Base-by-base conservation (phyloP, 2,888 invertebrate species). In the Odontocolon sp. region DNA sequence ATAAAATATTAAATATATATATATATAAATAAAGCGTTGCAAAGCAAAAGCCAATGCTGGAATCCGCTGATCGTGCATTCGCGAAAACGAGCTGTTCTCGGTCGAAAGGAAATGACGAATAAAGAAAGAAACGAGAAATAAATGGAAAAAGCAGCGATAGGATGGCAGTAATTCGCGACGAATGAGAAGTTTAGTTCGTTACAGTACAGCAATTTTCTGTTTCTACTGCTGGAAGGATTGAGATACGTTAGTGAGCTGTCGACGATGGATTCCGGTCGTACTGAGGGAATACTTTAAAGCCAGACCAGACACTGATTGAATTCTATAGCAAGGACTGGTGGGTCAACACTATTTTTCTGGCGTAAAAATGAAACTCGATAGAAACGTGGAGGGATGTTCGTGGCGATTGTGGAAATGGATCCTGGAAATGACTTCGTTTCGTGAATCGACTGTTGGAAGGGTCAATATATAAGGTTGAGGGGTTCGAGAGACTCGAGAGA, bases 221-320 rank as follows among this genome's bases (percentile, higher is more conserved):
- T 21, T 9, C 54, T 28, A 47, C 45, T 9, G 47, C 26, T 68
- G 38, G 16, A 38, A 21, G 36, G 6, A 54, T 42, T 52, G 42
- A 59, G 18, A 42, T 54, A n/a, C 26, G 42, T 52, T 59, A 11
- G 45, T 18, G 9, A 9, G 14, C 23, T 23, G n/a, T n/a, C n/a
- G n/a, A 52, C 36, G 26, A 40, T 40, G 61, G 36, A 66, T 71
- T 59, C 31, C 45, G n/a, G 52, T 66, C 21, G 66, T 57, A 45
- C 70, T n/a, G 36, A 36, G 54, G 45, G 70, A 66, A 36, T 42
- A 26, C 69, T 59, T 70, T 63, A 45, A 70, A 76, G 66, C 45
- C 11, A n/a, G 59, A 38, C 23, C 1, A 26, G 21, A 33, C 42
- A 52, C 28, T 16, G 42, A 70, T 59, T 36, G 64, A 31, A 50